Percentiles rank a stretch among this genome's conserved stretches.
Conservation (phyloP, 2,888 invertebrate genomes). For the Caradrina kadenii region DNA sequence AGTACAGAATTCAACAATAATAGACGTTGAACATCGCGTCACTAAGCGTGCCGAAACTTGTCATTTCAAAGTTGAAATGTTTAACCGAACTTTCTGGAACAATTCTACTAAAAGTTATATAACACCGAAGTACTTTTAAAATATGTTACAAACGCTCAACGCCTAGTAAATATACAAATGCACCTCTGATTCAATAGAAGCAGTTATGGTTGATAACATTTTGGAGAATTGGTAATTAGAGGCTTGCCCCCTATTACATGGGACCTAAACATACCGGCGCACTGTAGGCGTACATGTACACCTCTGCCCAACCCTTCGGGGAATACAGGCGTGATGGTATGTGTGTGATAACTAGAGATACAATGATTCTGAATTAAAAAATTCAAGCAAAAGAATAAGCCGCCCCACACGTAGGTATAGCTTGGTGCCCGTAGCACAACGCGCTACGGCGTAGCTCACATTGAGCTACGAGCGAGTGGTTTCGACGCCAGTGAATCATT, state of each 20-base stretch:
- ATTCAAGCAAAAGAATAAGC: not conserved
- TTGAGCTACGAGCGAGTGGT: constrained; percentile 13
- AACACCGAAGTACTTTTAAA: not conserved
- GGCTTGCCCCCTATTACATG: too few relatives aligned
- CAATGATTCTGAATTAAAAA: not conserved
- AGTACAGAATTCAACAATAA: constrained; percentile 2
- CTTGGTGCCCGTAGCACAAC: constrained; percentile 12
- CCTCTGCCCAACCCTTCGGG: too few relatives aligned
- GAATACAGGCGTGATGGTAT: too few relatives aligned
- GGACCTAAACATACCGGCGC: too few relatives aligned
- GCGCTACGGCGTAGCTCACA: constrained; percentile 35
- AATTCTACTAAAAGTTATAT: not conserved
- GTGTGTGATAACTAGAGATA: too few relatives aligned
- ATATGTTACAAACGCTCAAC: too few relatives aligned
- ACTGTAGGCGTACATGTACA: too few relatives aligned
- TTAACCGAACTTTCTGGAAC: not conserved
- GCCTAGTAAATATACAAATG: too few relatives aligned
- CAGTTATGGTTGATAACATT: not conserved
- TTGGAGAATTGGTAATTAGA: not conserved
- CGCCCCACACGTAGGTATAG: not conserved
- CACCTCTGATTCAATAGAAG: not conserved
- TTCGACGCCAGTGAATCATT: not conserved
- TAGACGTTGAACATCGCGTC: constrained; percentile 1
- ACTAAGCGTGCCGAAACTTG: not conserved
- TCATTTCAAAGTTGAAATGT: not conserved